phyloP scores from a whole-genome alignment of 2,797 vertebrate genomes.

The Telmatherina bonti region DNA sequence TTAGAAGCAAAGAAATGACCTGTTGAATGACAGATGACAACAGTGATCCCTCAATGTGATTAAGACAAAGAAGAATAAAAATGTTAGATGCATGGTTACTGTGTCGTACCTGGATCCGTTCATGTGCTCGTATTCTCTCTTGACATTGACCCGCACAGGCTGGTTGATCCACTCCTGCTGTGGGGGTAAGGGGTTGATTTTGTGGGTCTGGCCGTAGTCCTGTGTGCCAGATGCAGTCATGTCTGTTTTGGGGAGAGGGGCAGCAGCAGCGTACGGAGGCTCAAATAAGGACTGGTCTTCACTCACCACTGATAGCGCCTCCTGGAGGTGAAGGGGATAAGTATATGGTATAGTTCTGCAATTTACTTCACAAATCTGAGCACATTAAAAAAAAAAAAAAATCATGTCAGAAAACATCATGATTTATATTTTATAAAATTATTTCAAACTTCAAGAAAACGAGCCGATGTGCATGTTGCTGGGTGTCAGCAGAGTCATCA shows the following conservation, averaged over 20 bases:
- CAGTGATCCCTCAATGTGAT: not conserved
- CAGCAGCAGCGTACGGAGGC: slow-evolving; percentile 91
- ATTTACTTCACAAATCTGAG: not conserved
- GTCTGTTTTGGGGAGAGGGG: slow-evolving; percentile 95
- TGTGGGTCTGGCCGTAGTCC: slow-evolving; percentile 97
- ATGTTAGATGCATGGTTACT: slow-evolving; percentile 1
- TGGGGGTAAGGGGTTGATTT: slow-evolving; percentile 95
- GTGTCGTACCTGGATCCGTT: slow-evolving; percentile 93
- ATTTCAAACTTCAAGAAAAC: not conserved
- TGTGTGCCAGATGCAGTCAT: slow-evolving; percentile 98
- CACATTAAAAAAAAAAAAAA: not conserved
- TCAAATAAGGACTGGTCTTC: slow-evolving; percentile 99
- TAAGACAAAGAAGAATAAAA: not conserved
- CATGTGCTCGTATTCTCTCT: slow-evolving; percentile 98
- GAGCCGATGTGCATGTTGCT: not conserved
- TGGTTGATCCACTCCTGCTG: slow-evolving; percentile 99
- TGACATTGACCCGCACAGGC: slow-evolving; percentile 93
- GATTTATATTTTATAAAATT: not conserved
- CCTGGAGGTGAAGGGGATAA: slow-evolving; percentile 81
- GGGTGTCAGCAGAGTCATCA: not conserved
- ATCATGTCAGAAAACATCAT: not conserved
- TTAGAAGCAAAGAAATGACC: slow-evolving; percentile 24
- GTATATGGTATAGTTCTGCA: slow-evolving; percentile 12
- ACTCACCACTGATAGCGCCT: slow-evolving; percentile 99
- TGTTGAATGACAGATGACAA: slow-evolving; percentile 26